phyloP scores from a whole-genome alignment of 2,113 vertebrate species.

The Apeltes quadracus region DNA sequence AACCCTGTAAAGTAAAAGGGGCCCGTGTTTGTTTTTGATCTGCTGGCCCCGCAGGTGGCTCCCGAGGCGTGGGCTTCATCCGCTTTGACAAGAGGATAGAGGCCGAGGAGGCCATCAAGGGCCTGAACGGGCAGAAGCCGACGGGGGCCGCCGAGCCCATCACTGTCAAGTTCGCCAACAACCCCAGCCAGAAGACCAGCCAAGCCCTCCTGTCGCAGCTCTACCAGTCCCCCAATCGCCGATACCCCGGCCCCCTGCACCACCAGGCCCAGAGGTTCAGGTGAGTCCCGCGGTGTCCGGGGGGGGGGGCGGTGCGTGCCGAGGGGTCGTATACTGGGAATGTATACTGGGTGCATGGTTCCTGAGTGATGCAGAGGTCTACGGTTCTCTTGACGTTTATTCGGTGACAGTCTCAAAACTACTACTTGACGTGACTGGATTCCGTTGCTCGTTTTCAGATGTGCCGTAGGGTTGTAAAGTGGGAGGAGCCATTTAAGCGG shows the following conservation, averaged over 20 bases:
- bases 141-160: slow-evolving; percentile 98
- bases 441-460: slow-evolving; percentile 7
- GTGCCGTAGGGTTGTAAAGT: background rate
- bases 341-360: background rate
- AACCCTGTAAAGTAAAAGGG: slow-evolving; percentile 77
- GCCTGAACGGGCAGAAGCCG: slow-evolving; percentile 99
- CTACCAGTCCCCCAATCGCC: slow-evolving; percentile 98
- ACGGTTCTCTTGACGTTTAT: background rate
- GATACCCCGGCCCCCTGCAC: slow-evolving; percentile 97
- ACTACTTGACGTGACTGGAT: background rate
- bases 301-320: background rate
- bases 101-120: slow-evolving; percentile 99
- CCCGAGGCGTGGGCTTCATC: slow-evolving; percentile 99
- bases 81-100: slow-evolving; percentile 99
- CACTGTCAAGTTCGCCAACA: slow-evolving; percentile 99
- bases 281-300: slow-evolving; percentile 83
- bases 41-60: slow-evolving; percentile 92
- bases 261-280: slow-evolving; percentile 99
- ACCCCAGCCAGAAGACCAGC: slow-evolving; percentile 99
- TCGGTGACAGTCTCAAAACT: slow-evolving; percentile 1
- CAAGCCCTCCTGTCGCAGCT: slow-evolving; percentile 99
- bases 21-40: slow-evolving; percentile 78
- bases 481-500: background rate
- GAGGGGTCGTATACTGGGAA: background rate
- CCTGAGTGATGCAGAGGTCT: background rate